Evolutionary conservation across 2,113 vertebrate genomes (phyloP).

Genomic region (Oreochromis tanganicae): DNA sequence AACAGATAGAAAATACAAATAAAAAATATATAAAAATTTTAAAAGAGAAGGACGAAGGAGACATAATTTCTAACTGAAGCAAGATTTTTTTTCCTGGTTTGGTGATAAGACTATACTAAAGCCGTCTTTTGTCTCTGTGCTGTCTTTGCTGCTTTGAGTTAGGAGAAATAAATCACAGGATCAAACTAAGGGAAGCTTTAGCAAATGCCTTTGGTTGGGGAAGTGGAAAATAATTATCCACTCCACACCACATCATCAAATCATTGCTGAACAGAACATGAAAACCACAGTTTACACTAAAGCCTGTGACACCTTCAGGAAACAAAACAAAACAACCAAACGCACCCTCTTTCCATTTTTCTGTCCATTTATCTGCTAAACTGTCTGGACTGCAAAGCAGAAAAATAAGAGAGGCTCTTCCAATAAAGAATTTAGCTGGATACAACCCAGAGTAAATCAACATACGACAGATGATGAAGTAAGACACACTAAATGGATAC

Average conservation of each 20-base stretch:
- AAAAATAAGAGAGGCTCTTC: background rate
- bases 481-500: background rate
- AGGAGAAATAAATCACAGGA: constrained; percentile 46
- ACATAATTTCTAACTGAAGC: constrained; percentile 14
- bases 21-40: background rate
- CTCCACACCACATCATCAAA: background rate
- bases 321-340: background rate
- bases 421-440: constrained; percentile 8
- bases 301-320: background rate
- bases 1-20: background rate
- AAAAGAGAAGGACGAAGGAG: background rate
- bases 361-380: constrained; percentile 2
- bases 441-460: constrained; percentile 21
- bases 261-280: background rate
- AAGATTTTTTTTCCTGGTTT: constrained; percentile 46
- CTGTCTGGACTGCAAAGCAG: background rate
- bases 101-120: constrained; percentile 33
- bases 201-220: background rate
- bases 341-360: background rate
- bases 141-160: constrained; percentile 26
- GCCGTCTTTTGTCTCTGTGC: constrained; percentile 4
- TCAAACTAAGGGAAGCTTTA: constrained; percentile 26
- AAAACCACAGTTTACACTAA: background rate
- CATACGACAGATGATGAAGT: constrained; percentile 19
- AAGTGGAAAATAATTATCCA: constrained; percentile 38